Conservation (phyloP, 2,797 vertebrate genomes). For the Loriculus beryllinus region DNA sequence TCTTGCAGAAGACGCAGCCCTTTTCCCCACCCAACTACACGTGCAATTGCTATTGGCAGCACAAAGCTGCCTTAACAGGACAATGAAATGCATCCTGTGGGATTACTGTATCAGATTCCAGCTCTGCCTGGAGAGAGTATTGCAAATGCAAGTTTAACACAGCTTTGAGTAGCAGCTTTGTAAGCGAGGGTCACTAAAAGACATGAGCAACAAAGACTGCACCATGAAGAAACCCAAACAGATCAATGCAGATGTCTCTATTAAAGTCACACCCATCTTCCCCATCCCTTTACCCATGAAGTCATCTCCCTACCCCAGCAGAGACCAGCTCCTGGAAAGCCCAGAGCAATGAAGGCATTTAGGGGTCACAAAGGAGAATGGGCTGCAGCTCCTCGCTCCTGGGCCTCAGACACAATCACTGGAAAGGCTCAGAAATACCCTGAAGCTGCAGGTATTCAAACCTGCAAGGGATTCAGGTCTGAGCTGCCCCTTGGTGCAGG, state of each 20-base stretch:
- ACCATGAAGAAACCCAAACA: background rate
- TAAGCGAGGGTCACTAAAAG: background rate
- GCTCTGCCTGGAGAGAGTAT: background rate
- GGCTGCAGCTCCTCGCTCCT: background rate
- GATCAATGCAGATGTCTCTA: background rate
- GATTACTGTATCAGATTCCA: background rate
- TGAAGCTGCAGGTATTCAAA: background rate
- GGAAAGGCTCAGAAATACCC: background rate
- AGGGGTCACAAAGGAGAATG: background rate
- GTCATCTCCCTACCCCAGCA: background rate
- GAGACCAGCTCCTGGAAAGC: background rate
- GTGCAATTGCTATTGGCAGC: background rate
- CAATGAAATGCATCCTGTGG: background rate
- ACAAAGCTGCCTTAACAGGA: background rate
- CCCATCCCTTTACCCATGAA: background rate
- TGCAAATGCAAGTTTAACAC: background rate
- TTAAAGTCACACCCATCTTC: background rate
- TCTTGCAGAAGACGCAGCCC: background rate
- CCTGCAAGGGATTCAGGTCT: background rate
- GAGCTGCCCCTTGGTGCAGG: background rate
- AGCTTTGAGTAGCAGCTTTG: rapidly evolving
- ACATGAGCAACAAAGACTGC: background rate
- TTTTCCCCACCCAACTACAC: background rate
- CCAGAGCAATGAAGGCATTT: background rate
- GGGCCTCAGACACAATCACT: background rate